Evolutionary conservation across 1,140 invertebrate genomes (phyloP), one percentile per base, ranked within the genome.

Genomic region (Marisa cornuarietis): DNA sequence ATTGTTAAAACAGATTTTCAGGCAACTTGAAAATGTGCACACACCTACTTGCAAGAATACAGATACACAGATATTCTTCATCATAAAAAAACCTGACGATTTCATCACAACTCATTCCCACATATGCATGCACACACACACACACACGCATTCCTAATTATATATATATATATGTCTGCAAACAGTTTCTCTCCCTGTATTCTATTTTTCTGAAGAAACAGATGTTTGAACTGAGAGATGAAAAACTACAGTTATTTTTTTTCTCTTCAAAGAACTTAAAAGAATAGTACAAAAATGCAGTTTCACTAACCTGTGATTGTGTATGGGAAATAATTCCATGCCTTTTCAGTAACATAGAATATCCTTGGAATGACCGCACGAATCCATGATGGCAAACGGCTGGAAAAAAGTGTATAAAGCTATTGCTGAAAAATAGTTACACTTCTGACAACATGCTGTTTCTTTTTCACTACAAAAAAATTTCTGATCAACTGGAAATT

Each of bases 301-400:
- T n/a, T 49, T 72, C 18, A 52, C 71, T 20, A 79, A 95, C 95
- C 95, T 93, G 96, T 97, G 69, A 96, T 94, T 58, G 96, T 98
- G 88, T 94, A 97, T 69, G 96, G 96, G 92, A 97, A 98, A 92
- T 96, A 97, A 91, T 98, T 98, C 96, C 96, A 98, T 22, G 96
- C 95, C 88, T 97, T 97, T 91, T 98, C 96, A 81, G 95, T 97
- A 0, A 98, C 93, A 91, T 97, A 98, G 92, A 98, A 98, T 90
- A 98, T 94, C 90, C 94, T 94, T 80, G 96, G 96, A 88, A 96
- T 94, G 62, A 97, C 89, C 18, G 95, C 94, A 90, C 96, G 95
- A 80, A 97, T 93, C 96, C 96, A 98, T 88, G 95, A 95, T 24
- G 96, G 96, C 75, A 98, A 92, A 87, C 96, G 95, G 90, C 96